These are phyloP conservation scores for Aelia acuminata DNA, from an alignment of 2,888 invertebrate genomes.

Conservation along the genomic window DNA sequence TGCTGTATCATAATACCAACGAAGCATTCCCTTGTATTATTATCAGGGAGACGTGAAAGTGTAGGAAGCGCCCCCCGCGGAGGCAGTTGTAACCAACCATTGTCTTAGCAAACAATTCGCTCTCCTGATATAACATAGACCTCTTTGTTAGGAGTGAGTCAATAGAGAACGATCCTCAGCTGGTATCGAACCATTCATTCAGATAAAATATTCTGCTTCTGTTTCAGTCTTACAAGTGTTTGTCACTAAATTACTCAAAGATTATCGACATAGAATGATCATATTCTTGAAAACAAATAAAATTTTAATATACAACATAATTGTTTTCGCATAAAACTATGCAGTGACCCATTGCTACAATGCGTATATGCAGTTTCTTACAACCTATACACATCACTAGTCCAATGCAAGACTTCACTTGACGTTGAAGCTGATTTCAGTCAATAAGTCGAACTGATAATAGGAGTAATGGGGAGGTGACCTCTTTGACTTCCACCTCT, in stretches of 20 bases:
- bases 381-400: too few relatives aligned
- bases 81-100: conserved; percentile 17
- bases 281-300: too few relatives aligned
- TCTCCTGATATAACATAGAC: conserved; percentile 19
- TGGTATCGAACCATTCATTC: not conserved
- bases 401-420: too few relatives aligned
- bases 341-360: too few relatives aligned
- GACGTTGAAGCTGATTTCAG: too few relatives aligned
- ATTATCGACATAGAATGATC: too few relatives aligned
- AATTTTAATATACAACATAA: too few relatives aligned
- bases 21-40: not conserved
- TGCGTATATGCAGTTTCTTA: too few relatives aligned
- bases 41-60: conserved; percentile 34
- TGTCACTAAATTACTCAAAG: not conserved
- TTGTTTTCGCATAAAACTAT: too few relatives aligned
- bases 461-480: too few relatives aligned
- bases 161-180: not conserved
- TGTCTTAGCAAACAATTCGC: conserved; percentile 42
- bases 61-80: conserved; percentile 20
- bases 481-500: too few relatives aligned
- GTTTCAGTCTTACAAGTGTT: not conserved
- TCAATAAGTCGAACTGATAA: too few relatives aligned
- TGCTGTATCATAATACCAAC: not conserved
- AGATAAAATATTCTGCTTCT: not conserved
- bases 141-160: not conserved